phyloP scores from a whole-genome alignment of 2,797 vertebrate genomes.

The Onychomys leucogaster region DNA sequence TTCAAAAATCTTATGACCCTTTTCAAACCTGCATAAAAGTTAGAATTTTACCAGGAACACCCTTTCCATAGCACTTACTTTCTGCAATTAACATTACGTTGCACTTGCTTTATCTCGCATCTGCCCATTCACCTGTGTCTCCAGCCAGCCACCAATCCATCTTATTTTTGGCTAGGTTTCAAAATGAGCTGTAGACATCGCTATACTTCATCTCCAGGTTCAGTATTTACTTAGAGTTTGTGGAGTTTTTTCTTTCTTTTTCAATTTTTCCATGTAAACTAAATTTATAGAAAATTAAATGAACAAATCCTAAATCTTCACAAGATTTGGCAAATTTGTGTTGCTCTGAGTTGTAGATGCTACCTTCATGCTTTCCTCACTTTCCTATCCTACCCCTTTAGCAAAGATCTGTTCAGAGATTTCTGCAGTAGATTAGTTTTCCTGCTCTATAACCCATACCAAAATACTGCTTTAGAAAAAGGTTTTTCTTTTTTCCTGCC shows the following conservation, averaged over 20 bases:
- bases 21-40: conserved; percentile 2
- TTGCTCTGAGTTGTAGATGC: neutral
- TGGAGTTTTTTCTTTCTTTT: neutral
- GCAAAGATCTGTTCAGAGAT: neutral
- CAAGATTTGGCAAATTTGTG: neutral
- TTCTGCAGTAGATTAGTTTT: neutral
- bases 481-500: neutral
- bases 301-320: neutral
- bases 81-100: neutral
- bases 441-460: neutral
- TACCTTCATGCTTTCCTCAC: neutral
- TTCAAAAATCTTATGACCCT: neutral
- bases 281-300: conserved; percentile 23
- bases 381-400: neutral
- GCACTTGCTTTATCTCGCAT: neutral
- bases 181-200: neutral
- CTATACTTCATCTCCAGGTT: neutral
- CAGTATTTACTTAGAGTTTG: neutral
- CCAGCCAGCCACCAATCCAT: neutral
- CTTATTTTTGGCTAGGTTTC: neutral
- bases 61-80: neutral
- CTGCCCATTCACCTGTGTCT: neutral
- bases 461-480: neutral
- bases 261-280: neutral
- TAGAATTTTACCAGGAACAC: neutral